Evolutionary conservation across 2,888 invertebrate genomes (phyloP).

Genomic region (Malachius bipustulatus): DNA sequence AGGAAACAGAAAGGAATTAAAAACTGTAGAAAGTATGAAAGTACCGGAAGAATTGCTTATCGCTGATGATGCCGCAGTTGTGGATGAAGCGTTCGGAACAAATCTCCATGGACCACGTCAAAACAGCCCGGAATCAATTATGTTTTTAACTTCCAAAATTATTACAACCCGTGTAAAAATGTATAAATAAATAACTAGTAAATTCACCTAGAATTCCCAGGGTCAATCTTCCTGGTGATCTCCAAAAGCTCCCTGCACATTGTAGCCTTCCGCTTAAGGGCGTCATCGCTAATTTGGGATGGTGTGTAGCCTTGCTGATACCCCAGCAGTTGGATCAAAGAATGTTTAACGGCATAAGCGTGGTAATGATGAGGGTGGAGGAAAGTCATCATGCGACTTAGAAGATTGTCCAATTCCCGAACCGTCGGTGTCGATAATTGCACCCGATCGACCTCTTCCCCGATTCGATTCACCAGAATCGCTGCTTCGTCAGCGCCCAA

Average conservation of each 20-base stretch:
- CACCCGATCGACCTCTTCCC: constrained; percentile 60
- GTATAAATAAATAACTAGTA: constrained; percentile 4
- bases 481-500: constrained; percentile 53
- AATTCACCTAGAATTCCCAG: constrained; percentile 50
- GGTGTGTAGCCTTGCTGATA: constrained; percentile 49
- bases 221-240: constrained; percentile 55
- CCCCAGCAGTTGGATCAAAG: constrained; percentile 68
- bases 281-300: constrained; percentile 44
- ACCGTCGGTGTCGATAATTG: constrained; percentile 49
- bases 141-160: too few species aligned
- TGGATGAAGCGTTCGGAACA: too few species aligned
- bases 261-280: constrained; percentile 50
- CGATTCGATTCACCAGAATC: constrained; percentile 58
- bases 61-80: too few species aligned
- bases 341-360: constrained; percentile 68
- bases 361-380: constrained; percentile 79
- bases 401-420: constrained; percentile 48
- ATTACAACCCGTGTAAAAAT: too few species aligned
- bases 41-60: too few species aligned
- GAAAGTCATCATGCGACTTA: constrained; percentile 58
- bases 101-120: too few species aligned
- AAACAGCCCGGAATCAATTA: too few species aligned
- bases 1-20: too few species aligned
- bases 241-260: constrained; percentile 54
- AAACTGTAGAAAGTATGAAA: too few species aligned